Evolutionary conservation across 2,888 invertebrate species (phyloP), one percentile per base, ranked within the genome.

Genomic region (Eudasyphora cyanicolor): DNA sequence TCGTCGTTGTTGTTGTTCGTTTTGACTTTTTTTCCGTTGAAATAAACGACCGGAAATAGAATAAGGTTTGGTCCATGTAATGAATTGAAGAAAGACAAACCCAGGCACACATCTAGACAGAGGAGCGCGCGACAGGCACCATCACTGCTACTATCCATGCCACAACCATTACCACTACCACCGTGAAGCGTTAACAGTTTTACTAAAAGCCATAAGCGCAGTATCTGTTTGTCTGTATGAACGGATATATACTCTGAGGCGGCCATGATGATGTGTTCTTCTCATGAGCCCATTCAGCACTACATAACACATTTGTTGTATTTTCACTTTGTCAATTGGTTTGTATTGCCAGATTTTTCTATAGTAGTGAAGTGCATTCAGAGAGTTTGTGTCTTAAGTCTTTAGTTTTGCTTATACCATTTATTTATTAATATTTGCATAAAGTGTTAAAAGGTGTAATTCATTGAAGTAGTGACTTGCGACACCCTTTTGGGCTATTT

Each of bases 21-120:
- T 10, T 17, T 64, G 67, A 32, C 21, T 60, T 54, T 74, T 57
- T 42, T n/a, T 45, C 5, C 24, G 64, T 74, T 62, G 73, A 64
- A 69, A 73, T 76, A 79, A 81, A 82, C 86, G 84, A 82, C 86
- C 86, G 86, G 86, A 86, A 85, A 82, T 86, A 79, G 70, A 86
- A 82, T 70, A 85, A 78, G 86, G 86, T 76, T 85, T 84, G 86
- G 86, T 84, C 78, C 81, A 82, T 83, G 86, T 82, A 64, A 49
- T 76, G 38, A 54, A 38, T 14, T 2, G 51, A n/a, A 42, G 67
- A 71, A 19, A 49, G 35, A 51, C 49, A 60, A 49, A 57, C n/a
- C 6, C 19, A 71, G 73, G 57, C n/a, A 42, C 14, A 67, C 42
- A 42, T 24, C 21, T 42, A 32, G 1, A 62, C 62, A 32, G 2